Conservation (phyloP, 2,797 vertebrate genomes). For the Gallirallus australis region DNA sequence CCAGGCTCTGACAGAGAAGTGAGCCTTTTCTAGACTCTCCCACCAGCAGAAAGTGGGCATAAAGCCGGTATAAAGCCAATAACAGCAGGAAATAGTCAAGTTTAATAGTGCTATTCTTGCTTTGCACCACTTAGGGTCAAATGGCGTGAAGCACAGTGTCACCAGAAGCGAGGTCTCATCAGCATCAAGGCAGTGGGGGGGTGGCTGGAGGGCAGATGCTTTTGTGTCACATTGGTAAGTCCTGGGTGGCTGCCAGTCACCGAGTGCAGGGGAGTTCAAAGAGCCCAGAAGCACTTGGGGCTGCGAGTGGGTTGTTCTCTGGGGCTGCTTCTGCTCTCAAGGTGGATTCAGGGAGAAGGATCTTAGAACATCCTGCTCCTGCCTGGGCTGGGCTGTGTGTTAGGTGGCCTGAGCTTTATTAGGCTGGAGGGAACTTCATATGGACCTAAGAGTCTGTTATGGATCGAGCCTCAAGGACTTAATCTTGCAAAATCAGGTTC, state of each 20-base stretch:
- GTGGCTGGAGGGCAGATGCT: neutral
- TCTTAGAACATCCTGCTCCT: neutral
- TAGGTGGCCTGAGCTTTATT: neutral
- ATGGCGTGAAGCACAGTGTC: rapidly evolving
- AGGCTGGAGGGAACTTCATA: neutral
- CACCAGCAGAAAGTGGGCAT: neutral
- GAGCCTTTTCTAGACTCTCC: neutral
- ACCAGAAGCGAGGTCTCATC: neutral
- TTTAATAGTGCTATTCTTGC: neutral
- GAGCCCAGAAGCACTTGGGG: neutral
- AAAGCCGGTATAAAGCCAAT: neutral
- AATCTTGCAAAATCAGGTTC: neutral
- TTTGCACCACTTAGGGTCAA: neutral
- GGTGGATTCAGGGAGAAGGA: neutral
- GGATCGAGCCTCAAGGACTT: neutral
- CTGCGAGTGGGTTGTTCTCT: rapidly evolving
- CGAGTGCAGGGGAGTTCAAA: neutral
- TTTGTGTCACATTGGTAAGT: neutral
- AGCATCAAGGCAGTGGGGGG: neutral
- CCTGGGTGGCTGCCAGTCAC: neutral
- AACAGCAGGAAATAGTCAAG: neutral
- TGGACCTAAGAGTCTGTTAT: neutral
- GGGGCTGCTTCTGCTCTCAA: neutral
- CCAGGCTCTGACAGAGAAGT: neutral
- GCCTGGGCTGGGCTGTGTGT: rapidly evolving